phyloP scores from a whole-genome alignment of 2,797 vertebrate genomes.

The Pteronotus mesoamericanus region DNA sequence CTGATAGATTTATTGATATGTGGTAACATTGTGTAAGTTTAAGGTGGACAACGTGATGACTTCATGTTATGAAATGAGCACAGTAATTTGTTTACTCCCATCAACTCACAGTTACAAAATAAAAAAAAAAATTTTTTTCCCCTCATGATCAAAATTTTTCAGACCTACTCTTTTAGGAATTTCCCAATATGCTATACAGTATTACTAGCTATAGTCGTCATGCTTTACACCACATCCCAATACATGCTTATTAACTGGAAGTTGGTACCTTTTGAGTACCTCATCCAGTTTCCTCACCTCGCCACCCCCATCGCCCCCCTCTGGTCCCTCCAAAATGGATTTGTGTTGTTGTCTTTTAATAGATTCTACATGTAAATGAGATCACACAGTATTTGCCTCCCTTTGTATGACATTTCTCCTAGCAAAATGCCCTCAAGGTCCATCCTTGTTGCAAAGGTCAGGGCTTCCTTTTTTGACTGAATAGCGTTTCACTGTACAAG shows the following conservation, averaged over 20 bases:
- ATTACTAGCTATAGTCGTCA: neutral
- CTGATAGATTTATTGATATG: neutral
- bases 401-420: neutral
- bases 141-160: neutral
- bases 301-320: fast-evolving
- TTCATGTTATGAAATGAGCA: neutral
- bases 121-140: neutral
- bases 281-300: neutral
- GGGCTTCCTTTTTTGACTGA: neutral
- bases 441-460: neutral
- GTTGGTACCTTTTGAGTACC: neutral
- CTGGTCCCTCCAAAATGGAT: neutral
- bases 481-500: neutral
- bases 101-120: neutral
- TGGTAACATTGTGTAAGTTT: neutral
- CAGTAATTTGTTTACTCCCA: neutral
- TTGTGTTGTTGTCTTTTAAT: neutral
- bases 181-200: neutral
- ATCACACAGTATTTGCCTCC: neutral
- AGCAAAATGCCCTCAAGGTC: neutral
- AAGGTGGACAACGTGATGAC: neutral
- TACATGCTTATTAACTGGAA: neutral
- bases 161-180: neutral
- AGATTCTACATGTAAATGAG: neutral
- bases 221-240: neutral